These are phyloP conservation scores for Cebus imitator DNA, from an alignment of 2,113 vertebrate genomes.

Conservation along the genomic window DNA sequence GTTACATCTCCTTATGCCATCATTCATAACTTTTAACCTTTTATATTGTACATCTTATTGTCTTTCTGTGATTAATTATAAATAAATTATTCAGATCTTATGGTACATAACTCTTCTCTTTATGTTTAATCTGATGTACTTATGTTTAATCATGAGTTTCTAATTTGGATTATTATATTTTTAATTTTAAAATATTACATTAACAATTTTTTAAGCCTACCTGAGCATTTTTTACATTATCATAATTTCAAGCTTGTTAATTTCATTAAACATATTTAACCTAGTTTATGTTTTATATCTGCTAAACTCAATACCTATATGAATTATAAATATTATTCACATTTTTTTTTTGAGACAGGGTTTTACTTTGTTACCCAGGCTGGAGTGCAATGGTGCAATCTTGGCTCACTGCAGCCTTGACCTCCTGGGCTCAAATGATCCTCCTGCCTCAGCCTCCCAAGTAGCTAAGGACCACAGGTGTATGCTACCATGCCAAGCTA, in stretches of 20 bases:
- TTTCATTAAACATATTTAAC: neutral
- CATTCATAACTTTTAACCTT: neutral
- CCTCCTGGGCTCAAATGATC: no score
- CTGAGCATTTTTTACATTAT: neutral
- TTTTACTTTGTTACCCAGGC: no score
- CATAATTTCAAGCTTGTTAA: neutral
- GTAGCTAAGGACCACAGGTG: no score
- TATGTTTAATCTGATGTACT: neutral
- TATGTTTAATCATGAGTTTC: neutral
- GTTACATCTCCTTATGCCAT: neutral
- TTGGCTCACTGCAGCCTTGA: no score
- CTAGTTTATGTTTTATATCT: neutral
- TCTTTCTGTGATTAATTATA: neutral
- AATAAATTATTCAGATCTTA: neutral
- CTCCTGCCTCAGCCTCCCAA: no score
- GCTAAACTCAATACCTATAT: neutral
- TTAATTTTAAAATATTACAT: conserved; percentile 7
- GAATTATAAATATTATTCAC: neutral
- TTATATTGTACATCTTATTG: neutral
- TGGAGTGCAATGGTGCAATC: no score
- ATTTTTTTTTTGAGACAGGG: neutral
- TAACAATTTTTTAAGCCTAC: neutral
- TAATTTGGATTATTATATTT: neutral
- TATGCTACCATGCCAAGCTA: no score
- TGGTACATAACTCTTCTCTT: neutral